These are phyloP conservation scores for Pristionchus fissidentatus DNA, from an alignment of 2,888 invertebrate species.

Conservation along the genomic window DNA sequence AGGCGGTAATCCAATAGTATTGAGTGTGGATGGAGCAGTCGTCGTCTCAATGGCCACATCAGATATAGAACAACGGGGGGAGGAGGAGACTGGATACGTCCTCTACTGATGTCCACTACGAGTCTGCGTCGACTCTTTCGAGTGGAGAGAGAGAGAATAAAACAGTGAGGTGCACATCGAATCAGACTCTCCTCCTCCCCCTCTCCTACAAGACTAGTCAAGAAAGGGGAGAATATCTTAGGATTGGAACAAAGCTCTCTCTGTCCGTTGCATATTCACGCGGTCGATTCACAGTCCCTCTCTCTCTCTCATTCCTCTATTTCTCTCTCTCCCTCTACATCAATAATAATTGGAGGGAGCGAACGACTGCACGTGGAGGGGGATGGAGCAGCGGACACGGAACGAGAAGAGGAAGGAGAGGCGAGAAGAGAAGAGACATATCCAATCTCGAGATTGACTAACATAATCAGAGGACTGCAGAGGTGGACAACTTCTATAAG, in stretches of 20 bases:
- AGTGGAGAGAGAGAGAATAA: constrained; percentile 1
- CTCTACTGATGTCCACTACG: constrained; percentile 5
- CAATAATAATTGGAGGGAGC: constrained; percentile 2
- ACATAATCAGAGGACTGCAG: too few relatives aligned
- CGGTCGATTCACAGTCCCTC: constrained; percentile 27
- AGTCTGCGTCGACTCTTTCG: constrained; percentile 22
- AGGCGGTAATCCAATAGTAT: constrained; percentile 26
- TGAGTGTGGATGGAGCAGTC: neutral
- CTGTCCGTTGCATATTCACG: constrained; percentile 28
- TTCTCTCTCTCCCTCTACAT: neutral
- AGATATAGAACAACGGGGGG: neutral
- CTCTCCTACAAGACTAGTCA: neutral
- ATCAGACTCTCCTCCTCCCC: neutral
- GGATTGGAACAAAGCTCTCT: neutral
- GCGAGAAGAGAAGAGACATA: too few relatives aligned
- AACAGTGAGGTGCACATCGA: neutral
- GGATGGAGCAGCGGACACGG: too few relatives aligned
- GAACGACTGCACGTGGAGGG: neutral
- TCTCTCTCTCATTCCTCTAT: neutral
- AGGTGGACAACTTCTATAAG: too few relatives aligned
- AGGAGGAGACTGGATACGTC: neutral
- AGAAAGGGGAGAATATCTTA: neutral
- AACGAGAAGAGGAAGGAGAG: too few relatives aligned
- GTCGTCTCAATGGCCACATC: neutral
- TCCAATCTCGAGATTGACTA: too few relatives aligned